These are phyloP conservation scores for Pygoscelis antarcticus DNA, from an alignment of 2,113 vertebrate genomes.

Conservation along the genomic window DNA sequence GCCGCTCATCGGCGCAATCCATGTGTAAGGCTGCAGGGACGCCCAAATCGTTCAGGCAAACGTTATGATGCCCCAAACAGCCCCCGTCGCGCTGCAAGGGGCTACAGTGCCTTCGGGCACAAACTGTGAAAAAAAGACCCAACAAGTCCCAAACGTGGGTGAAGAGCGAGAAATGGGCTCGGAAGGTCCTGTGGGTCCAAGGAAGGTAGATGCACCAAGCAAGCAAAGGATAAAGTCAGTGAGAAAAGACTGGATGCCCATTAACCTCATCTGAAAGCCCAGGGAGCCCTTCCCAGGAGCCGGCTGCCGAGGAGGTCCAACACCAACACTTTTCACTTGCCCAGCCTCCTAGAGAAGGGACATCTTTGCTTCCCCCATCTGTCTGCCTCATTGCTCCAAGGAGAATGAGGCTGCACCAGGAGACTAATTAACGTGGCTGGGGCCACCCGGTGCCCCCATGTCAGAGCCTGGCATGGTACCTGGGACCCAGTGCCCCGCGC, in stretches of 20 bases:
- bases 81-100: accelerated
- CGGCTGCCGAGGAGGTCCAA: not conserved
- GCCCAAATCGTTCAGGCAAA: not conserved
- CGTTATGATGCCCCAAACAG: accelerated
- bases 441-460: accelerated
- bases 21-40: not conserved
- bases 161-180: not conserved
- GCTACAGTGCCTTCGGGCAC: not conserved
- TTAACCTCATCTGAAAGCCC: not conserved
- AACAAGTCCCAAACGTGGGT: accelerated
- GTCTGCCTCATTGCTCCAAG: not conserved
- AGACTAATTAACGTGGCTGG: not conserved
- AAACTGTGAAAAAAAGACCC: not conserved
- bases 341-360: not conserved
- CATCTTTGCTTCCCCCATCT: not conserved
- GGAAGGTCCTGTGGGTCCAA: not conserved
- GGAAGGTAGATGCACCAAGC: not conserved
- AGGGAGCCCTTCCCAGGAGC: not conserved
- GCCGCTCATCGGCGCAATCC: accelerated
- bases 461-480: not conserved
- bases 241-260: not conserved
- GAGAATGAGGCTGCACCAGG: not conserved
- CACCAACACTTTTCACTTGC: not conserved
- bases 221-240: not conserved
- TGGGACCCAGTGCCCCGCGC: not conserved